These are phyloP conservation scores for Diprion similis DNA, from an alignment of 1,140 invertebrate species.

Conservation along the genomic window DNA sequence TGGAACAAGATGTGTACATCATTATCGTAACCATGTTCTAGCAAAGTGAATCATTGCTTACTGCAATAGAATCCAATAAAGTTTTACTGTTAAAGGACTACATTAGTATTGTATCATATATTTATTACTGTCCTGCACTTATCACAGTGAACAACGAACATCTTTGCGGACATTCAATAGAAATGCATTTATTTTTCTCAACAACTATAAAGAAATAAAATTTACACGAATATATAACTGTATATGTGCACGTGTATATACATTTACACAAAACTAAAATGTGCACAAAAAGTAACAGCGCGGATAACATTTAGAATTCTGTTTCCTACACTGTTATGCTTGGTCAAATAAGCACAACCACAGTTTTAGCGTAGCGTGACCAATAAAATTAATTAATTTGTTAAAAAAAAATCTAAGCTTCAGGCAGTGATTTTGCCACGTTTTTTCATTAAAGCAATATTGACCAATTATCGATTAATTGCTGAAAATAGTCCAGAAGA, in stretches of 20 bases:
- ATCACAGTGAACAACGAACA: conserved; percentile 39
- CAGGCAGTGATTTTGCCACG: no score
- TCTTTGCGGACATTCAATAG: conserved; percentile 33
- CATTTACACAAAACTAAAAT: not conserved
- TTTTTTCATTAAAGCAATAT: no score
- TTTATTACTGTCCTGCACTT: conserved; percentile 8
- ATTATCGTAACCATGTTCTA: conserved; percentile 42
- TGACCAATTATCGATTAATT: no score
- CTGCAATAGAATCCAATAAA: conserved; percentile 30
- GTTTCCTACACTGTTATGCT: not conserved
- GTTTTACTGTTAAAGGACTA: conserved; percentile 8
- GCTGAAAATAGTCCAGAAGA: no score
- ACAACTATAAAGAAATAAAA: not conserved
- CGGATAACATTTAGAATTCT: not conserved
- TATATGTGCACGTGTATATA: not conserved
- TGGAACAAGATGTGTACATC: conserved; percentile 56
- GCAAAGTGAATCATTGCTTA: conserved; percentile 46
- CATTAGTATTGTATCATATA: not conserved
- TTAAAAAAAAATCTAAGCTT: no score
- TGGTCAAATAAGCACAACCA: no score
- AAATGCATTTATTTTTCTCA: not conserved
- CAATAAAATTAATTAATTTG: not conserved
- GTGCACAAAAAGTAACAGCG: not conserved
- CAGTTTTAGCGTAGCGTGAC: no score
- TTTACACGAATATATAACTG: not conserved